These are phyloP conservation scores for Ailurus styani DNA, from an alignment of 2,113 vertebrate genomes.

Conservation along the genomic window DNA sequence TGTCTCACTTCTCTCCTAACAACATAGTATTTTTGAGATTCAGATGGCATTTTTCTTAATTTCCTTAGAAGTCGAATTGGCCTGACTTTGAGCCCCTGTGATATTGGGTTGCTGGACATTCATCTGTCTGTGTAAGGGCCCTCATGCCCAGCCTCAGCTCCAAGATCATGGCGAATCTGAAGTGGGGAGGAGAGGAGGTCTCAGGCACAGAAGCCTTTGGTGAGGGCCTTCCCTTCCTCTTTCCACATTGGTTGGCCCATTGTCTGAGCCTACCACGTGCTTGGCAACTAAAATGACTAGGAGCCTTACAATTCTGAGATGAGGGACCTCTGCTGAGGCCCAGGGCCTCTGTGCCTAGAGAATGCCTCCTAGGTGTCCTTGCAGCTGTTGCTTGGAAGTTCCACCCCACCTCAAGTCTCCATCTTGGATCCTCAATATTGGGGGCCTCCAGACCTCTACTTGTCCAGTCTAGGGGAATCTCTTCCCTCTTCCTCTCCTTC, in stretches of 20 bases:
- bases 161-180: not conserved
- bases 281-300: not conserved
- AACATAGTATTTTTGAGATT: not conserved
- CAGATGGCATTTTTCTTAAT: not conserved
- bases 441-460: not conserved
- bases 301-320: not conserved
- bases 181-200: rapidly evolving
- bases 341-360: not conserved
- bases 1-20: not conserved
- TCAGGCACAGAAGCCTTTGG: not conserved
- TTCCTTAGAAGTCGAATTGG: not conserved
- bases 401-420: not conserved
- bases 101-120: not conserved
- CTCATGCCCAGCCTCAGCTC: no score
- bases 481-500: not conserved
- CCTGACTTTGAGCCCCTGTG: not conserved
- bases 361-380: not conserved
- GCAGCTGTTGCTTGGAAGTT: not conserved
- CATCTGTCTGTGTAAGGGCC: not conserved
- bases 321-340: not conserved
- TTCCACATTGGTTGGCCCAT: not conserved
- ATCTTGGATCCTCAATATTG: not conserved
- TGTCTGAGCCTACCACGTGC: not conserved
- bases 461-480: not conserved
- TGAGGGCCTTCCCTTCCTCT: not conserved